phyloP scores from a whole-genome alignment of 1,140 invertebrate genomes.

The Nasonia longicornis region DNA sequence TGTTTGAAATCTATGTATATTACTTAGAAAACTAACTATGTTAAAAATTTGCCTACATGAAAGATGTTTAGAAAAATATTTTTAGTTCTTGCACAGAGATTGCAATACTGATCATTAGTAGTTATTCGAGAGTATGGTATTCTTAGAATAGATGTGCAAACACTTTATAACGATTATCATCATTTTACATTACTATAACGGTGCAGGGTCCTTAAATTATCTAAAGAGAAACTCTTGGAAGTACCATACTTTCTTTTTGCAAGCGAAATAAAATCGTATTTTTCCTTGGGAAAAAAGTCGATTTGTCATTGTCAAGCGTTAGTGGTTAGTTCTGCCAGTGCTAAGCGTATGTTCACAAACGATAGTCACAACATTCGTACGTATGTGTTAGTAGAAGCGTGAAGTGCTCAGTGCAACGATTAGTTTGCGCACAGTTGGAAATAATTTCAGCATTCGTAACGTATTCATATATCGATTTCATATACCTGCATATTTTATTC shows the following conservation, averaged over 20 bases:
- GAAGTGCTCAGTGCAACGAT: conserved; percentile 11
- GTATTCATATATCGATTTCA: too few species aligned
- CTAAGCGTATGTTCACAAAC: conserved; percentile 7
- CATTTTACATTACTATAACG: neutral
- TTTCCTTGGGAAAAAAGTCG: conserved; percentile 17
- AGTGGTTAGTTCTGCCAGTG: conserved; percentile 27
- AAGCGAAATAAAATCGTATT: conserved; percentile 25
- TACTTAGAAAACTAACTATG: neutral
- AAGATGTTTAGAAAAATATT: neutral
- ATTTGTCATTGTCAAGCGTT: conserved; percentile 31
- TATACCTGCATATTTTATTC: too few species aligned
- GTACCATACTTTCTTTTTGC: conserved; percentile 14
- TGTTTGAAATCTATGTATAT: neutral
- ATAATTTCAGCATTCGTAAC: neutral
- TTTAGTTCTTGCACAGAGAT: too few species aligned
- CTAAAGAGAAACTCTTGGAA: neutral
- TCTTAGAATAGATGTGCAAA: conserved; percentile 5
- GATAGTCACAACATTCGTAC: neutral
- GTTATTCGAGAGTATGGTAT: conserved; percentile 17
- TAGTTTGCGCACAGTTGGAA: conserved; percentile 25
- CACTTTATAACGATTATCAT: neutral
- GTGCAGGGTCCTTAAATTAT: neutral
- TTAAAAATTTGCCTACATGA: neutral
- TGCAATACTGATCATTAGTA: neutral
- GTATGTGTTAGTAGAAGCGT: conserved; percentile 4